These are phyloP conservation scores for Leucopternis melanops DNA, from an alignment of 2,113 vertebrate genomes.

Conservation along the genomic window DNA sequence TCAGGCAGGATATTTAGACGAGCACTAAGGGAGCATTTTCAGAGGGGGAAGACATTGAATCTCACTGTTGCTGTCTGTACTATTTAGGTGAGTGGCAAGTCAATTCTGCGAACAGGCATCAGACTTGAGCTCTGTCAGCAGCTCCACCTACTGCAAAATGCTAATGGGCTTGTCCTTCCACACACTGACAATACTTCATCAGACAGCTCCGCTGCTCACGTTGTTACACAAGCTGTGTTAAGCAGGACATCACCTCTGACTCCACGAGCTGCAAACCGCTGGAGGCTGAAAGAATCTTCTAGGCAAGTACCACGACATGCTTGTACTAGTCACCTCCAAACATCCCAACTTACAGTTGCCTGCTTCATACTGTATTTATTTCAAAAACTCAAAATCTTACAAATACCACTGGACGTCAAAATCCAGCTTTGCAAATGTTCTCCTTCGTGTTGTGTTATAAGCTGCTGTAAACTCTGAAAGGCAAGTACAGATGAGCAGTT, in stretches of 20 bases:
- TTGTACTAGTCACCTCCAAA: not conserved
- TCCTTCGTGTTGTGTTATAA: not conserved
- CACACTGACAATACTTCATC: not conserved
- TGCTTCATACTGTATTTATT: not conserved
- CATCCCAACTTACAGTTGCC: too few species aligned
- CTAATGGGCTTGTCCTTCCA: not conserved
- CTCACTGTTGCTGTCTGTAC: not conserved
- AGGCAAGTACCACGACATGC: not conserved
- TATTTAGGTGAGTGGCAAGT: not conserved
- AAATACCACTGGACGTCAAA: not conserved
- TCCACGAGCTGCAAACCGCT: accelerated
- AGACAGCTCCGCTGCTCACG: not conserved
- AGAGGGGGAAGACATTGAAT: not conserved
- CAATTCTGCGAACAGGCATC: not conserved
- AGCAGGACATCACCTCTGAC: not conserved
- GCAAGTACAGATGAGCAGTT: not conserved
- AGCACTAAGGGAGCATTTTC: not conserved
- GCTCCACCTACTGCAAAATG: not conserved
- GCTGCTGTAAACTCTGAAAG: not conserved
- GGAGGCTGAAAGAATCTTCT: not conserved
- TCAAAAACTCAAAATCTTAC: not conserved
- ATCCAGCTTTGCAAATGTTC: not conserved
- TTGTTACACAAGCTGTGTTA: not conserved
- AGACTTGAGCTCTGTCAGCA: not conserved
- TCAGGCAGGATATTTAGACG: not conserved